A percentile compares a stretch with the other conserved stretches of the same genome.
phyloP scores from a whole-genome alignment of 2,797 vertebrate genomes.

The Macropodus opercularis region DNA sequence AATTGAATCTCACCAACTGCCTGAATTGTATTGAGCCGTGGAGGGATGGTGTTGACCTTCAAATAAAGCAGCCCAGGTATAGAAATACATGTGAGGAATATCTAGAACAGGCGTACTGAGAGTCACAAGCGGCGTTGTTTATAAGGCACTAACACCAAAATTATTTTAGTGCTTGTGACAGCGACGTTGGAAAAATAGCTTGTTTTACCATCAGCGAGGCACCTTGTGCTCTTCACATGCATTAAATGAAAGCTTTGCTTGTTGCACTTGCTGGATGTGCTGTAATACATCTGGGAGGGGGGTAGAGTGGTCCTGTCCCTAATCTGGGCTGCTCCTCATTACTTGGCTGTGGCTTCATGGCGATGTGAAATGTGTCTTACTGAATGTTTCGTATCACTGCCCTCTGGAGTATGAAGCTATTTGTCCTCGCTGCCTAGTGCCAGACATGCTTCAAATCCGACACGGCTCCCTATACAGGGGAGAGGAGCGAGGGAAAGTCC shows the following conservation, averaged over 20 bases:
- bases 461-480: conserved; percentile 34
- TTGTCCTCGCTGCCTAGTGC: conserved; percentile 70
- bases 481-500: conserved; percentile 21
- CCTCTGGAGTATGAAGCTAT: conserved; percentile 72
- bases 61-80: conserved; percentile 57
- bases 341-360: conserved; percentile 61
- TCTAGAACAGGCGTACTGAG: conserved; percentile 44
- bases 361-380: conserved; percentile 61
- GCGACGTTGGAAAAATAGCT: conserved; percentile 8
- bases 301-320: conserved; percentile 46
- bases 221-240: conserved; percentile 19
- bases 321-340: conserved; percentile 70
- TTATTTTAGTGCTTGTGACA: conserved; percentile 33
- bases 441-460: conserved; percentile 56
- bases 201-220: conserved; percentile 18
- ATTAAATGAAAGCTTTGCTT: conserved; percentile 40
- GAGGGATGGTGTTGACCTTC: conserved; percentile 76
- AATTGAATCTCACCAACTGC: conserved; percentile 77
- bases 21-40: conserved; percentile 73
- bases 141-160: conserved; percentile 34
- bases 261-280: conserved; percentile 23
- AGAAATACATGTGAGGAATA: conserved; percentile 71
- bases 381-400: conserved; percentile 69
- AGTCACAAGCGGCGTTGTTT: conserved; percentile 54
- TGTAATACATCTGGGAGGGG: conserved; percentile 43